These are phyloP conservation scores for Heliothis virescens DNA, from an alignment of 1,140 invertebrate species.

Conservation along the genomic window DNA sequence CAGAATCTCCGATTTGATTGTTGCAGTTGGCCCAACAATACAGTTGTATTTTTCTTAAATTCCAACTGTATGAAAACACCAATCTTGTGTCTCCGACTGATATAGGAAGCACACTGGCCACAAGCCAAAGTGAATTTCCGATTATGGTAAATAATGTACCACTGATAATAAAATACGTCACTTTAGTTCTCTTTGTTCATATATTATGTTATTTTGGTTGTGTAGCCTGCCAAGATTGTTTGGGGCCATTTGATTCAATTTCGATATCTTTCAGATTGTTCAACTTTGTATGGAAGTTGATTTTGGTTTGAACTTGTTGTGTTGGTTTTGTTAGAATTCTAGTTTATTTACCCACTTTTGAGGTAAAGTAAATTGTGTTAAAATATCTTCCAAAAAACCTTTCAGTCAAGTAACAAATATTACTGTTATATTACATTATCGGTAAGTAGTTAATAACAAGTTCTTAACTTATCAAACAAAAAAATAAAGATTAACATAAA, in stretches of 20 bases:
- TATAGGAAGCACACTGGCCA: conserved; percentile 55
- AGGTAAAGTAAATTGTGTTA: no score
- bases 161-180: conserved; percentile 44
- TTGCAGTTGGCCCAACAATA: neutral
- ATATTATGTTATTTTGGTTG: conserved; percentile 42
- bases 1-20: neutral
- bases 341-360: no score
- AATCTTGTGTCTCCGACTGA: conserved; percentile 12
- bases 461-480: no score
- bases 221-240: conserved; percentile 43
- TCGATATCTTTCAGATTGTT: conserved; percentile 8
- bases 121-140: conserved; percentile 68
- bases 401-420: no score
- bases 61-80: conserved; percentile 10
- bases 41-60: conserved; percentile 13
- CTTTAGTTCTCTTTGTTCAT: conserved; percentile 23
- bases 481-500: neutral
- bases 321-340: neutral
- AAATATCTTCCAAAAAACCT: no score
- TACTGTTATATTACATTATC: no score
- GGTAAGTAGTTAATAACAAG: no score
- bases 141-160: conserved; percentile 65
- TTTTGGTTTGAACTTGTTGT: neutral
- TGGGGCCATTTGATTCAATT: conserved; percentile 39
- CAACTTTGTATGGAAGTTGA: conserved; percentile 5